Base-by-base conservation (phyloP, 1,140 invertebrate genomes). In the Lethocerus indicus region DNA sequence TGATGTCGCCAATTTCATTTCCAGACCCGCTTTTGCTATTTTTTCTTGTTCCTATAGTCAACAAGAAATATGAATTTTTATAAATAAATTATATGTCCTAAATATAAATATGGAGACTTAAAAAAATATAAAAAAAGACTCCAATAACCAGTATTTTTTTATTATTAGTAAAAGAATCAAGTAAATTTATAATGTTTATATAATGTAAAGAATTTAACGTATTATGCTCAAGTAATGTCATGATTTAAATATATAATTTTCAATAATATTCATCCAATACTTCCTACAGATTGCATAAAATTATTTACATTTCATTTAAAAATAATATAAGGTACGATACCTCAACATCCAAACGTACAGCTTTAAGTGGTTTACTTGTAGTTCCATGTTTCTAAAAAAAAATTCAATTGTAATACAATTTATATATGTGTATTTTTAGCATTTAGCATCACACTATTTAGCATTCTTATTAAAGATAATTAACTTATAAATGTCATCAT, bases 1-100 rank as follows among this genome's bases (percentile, higher is more conserved):
- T 46, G 86, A 91, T 3, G 89, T 92, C 40, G 91, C 84, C 62
- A 94, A 73, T 69, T 97, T 96, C 90, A 95, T 95, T 67, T 98
- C 93, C 32, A 96, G 63, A 23, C 93, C 92, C 36, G 90, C 81
- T 68, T 97, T 96, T 4, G 91, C 92, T 57, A 97, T 95, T 70
- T 95, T 94, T 27, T 91, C 90, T 73, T 96, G 90, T 60, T 97
- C 93, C 69, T 79, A 42, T 29, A 51, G 23, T n/a, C 48, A 13
- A 39, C 18, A 9, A 20, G 9, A 13, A 6, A 41, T 13, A 41
- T 14, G 39, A n/a, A n/a, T n/a, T n/a, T n/a, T n/a, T n/a, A n/a
- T n/a, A n/a, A 41, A 41, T 9, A 41, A 14, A 41, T 14, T 14
- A 41, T 18, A 20, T 9, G 18, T 41, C 20, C 18, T 41, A 41